phyloP scores from a whole-genome alignment of 2,113 vertebrate species.

The Glaucidium brasilianum region DNA sequence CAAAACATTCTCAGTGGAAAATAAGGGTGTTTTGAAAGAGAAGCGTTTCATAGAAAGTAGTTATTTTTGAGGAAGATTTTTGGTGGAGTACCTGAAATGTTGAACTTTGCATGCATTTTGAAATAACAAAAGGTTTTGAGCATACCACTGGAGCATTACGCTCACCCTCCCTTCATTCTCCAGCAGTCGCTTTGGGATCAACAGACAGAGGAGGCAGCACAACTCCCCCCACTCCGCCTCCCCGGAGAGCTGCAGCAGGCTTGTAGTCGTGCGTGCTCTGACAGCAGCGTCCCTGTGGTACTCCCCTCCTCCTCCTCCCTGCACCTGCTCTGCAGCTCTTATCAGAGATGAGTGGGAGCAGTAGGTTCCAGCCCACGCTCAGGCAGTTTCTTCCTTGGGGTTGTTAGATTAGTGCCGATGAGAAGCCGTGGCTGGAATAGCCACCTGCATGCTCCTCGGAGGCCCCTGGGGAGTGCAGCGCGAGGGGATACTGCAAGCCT shows the following conservation, averaged over 20 bases:
- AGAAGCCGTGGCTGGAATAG: neutral
- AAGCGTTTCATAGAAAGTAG: neutral
- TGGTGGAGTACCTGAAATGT: neutral
- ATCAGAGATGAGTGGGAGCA: neutral
- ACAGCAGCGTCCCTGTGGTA: neutral
- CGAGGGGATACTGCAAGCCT: neutral
- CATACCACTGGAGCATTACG: neutral
- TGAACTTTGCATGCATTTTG: neutral
- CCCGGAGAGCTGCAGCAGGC: neutral
- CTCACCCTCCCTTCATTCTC: neutral
- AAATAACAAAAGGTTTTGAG: neutral
- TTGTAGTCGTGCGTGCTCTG: neutral
- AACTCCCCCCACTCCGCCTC: neutral
- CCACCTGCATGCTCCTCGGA: neutral
- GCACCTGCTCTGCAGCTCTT: slow-evolving; percentile 9
- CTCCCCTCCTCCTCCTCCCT: neutral
- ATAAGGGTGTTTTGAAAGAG: neutral
- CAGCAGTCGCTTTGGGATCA: neutral
- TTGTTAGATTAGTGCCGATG: neutral
- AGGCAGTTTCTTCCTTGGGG: neutral
- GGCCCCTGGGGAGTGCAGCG: neutral
- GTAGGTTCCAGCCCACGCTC: neutral
- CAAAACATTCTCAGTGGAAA: neutral
- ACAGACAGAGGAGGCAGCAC: neutral
- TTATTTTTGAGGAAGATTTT: neutral